A percentile compares a stretch with the other conserved stretches of the same genome.
These are phyloP conservation scores for Pachyseris speciosa DNA, from an alignment of 64 coral and sea anemone genomes.

Conservation along the genomic window DNA sequence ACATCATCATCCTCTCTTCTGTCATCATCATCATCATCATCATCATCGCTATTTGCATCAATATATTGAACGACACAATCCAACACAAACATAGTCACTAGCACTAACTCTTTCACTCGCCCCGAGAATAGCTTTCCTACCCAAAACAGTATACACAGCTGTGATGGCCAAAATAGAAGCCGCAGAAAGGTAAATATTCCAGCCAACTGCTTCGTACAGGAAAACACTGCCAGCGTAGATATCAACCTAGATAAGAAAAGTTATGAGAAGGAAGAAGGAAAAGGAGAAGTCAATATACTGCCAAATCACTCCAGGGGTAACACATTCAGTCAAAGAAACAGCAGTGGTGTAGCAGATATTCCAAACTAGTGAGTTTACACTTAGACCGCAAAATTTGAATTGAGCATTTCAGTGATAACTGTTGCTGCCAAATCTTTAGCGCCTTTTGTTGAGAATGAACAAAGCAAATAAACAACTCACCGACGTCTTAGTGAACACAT, in stretches of 20 bases:
- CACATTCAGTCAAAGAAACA: no score
- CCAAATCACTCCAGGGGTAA: not conserved
- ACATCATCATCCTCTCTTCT: no score
- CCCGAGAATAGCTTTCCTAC: not conserved
- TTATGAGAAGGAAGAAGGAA: not conserved
- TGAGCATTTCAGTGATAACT: no score
- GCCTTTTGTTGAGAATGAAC: no score
- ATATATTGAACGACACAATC: no score
- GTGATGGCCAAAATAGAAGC: slow-evolving; percentile 70
- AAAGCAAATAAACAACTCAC: slow-evolving; percentile 23
- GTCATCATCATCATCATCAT: no score
- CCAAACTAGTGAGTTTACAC: no score
- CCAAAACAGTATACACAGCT: slow-evolving; percentile 72
- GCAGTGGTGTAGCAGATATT: no score
- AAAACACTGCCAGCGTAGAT: slow-evolving; percentile 91
- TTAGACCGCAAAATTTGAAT: no score
- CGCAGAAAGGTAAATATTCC: slow-evolving; percentile 86
- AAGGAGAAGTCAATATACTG: not conserved
- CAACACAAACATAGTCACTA: no score
- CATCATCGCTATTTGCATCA: no score
- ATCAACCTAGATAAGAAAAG: slow-evolving; percentile 56
- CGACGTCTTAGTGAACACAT: slow-evolving; percentile 93
- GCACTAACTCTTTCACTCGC: not conserved
- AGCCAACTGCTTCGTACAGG: slow-evolving; percentile 78
- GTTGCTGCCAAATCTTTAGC: no score